These are phyloP conservation scores for Mallotus villosus DNA, from an alignment of 2,797 vertebrate species.

Conservation along the genomic window DNA sequence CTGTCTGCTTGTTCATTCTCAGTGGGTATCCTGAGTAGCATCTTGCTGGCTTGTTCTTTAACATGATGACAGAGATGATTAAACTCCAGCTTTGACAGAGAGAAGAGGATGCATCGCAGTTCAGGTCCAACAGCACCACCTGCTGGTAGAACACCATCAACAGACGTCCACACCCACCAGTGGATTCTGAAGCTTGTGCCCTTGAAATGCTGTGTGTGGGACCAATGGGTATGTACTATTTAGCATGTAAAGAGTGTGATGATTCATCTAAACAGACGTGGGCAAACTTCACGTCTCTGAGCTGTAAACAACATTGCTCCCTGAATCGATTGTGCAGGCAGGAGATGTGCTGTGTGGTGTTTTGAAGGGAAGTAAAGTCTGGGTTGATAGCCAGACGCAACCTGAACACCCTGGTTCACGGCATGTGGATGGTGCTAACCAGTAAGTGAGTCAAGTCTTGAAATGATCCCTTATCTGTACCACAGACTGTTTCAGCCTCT, in stretches of 20 bases:
- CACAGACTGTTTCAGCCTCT: neutral
- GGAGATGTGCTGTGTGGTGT: neutral
- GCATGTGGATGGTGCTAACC: neutral
- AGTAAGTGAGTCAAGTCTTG: too few species aligned
- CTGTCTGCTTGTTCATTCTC: neutral
- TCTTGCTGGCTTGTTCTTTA: conserved; percentile 31
- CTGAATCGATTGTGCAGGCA: neutral
- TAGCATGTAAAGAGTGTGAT: too few species aligned
- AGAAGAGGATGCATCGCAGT: neutral
- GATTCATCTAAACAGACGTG: too few species aligned
- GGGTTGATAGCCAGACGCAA: neutral
- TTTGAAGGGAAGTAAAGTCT: neutral
- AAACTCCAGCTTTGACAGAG: neutral
- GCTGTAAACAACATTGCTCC: neutral
- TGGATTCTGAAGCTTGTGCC: neutral
- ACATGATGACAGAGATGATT: conserved; percentile 44
- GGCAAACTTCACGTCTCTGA: too few species aligned
- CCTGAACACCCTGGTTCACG: neutral
- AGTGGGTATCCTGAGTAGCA: neutral
- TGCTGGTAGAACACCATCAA: conserved; percentile 33
- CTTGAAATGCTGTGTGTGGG: too few species aligned
- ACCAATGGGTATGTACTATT: too few species aligned
- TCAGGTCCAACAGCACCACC: conserved; percentile 68
- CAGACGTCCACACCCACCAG: fast-evolving
- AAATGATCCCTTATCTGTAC: too few species aligned